Conservation (phyloP, 2,113 vertebrate genomes). For the Panthera uncia region DNA sequence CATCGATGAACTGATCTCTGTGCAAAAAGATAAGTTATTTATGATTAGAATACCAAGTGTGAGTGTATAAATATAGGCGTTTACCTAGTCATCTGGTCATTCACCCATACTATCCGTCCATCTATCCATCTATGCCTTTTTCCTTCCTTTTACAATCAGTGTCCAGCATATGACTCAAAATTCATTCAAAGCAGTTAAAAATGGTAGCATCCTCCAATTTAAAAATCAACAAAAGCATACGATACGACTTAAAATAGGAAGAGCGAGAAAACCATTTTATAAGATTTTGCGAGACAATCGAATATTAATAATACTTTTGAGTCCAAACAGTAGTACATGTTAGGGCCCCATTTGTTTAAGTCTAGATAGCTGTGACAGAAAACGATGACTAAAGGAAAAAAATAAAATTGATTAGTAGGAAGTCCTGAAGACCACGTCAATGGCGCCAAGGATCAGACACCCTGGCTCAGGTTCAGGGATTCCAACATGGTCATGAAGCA, state of each 20-base stretch:
- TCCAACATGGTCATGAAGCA: neutral
- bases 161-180: neutral
- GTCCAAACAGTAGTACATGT: neutral
- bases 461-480: no score
- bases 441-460: fast-evolving
- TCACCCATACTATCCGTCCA: neutral
- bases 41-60: neutral
- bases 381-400: neutral
- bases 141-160: neutral
- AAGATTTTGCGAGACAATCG: neutral
- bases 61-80: neutral
- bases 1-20: neutral
- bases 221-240: neutral
- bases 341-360: neutral
- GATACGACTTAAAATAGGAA: neutral
- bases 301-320: neutral
- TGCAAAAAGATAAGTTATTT: neutral
- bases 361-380: no score
- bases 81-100: neutral
- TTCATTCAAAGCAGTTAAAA: neutral
- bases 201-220: neutral
- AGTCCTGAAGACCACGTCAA: fast-evolving
- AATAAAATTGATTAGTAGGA: no score
- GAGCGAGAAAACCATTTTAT: neutral
- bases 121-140: neutral